Evolutionary conservation across 1,140 invertebrate species (phyloP).

Genomic region (Brachionus sp.): DNA sequence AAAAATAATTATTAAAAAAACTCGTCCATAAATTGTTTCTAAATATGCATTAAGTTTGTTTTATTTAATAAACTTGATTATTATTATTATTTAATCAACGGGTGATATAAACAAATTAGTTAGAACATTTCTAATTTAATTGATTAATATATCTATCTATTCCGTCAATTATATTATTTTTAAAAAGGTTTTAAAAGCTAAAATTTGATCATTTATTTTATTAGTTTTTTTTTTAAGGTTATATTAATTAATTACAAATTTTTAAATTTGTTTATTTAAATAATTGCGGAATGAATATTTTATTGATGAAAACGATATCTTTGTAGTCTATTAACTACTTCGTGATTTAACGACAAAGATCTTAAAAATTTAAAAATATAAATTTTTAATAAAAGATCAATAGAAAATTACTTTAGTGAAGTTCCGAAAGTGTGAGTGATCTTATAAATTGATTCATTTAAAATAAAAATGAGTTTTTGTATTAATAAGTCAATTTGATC

Average conservation of each 20-base stretch:
- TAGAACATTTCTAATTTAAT: too few relatives aligned
- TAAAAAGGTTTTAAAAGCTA: too few relatives aligned
- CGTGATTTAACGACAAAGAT: background rate
- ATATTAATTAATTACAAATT: background rate
- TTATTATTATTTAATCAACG: too few relatives aligned
- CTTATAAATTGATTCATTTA: constrained; percentile 45
- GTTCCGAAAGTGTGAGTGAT: constrained; percentile 30
- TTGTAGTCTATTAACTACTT: background rate
- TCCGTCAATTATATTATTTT: too few relatives aligned
- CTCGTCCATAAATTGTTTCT: too few relatives aligned
- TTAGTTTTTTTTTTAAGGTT: background rate
- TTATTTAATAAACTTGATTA: too few relatives aligned
- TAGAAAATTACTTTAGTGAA: background rate
- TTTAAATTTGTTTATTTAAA: background rate
- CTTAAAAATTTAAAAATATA: background rate
- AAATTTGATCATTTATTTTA: too few relatives aligned
- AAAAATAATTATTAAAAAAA: too few relatives aligned
- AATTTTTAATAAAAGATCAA: background rate
- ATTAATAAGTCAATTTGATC: constrained; percentile 11
- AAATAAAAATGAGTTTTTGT: constrained; percentile 25
- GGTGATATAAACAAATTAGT: too few relatives aligned
- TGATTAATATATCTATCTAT: too few relatives aligned
- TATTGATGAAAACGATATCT: background rate
- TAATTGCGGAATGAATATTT: background rate
- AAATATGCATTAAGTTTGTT: too few relatives aligned